Base-by-base conservation (phyloP, 2,113 vertebrate genomes). In the Vombatus ursinus region DNA sequence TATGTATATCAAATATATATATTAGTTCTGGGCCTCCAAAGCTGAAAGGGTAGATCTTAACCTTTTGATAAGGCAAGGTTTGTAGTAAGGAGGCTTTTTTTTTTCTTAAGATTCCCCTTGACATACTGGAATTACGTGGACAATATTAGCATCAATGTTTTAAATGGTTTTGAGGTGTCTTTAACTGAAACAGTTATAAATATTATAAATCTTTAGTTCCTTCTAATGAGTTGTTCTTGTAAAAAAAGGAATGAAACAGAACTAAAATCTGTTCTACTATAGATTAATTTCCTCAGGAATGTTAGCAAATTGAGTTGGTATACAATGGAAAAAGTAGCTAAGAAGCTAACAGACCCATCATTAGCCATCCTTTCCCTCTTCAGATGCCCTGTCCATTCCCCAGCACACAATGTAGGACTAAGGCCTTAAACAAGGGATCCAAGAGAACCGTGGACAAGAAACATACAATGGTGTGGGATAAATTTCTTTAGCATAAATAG, bases 401-500 rank as follows among this genome's bases (percentile, higher is more conserved):
- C 53, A 0, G 90, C 94, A 96, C 97, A 98, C 98, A 98, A 97
- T 97, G 84, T 96, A 93, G 95, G 94, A 96, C 96, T 93, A 77
- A 97, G 98, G 96, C 97, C 52, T n/a, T 96, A 96, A 97, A 97
- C 97, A 98, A 97, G 97, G 94, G 96, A 97, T 97, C 96, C 98
- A 53, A 98, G 97, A 61, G 96, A 93, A 96, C 96, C 94, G 95
- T 96, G 96, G 97, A 98, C 98, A 97, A 97, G 98, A 96, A 97
- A 95, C 93, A 51, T 92, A 97, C 97, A 98, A 98, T 98, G 96
- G 97, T 96, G 96, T 92, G 98, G 98, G 98, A 97, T 98, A 98
- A 95, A 98, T 98, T 98, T 98, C 98, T 97, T 98, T 97, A 97
- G 98, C 97, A 97, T 97, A 98, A 98, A 97, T 97, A 97, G 97